Evolutionary conservation across 53 echinoderm and acorn worm species (phyloP).

Genomic region (Astropecten irregularis): DNA sequence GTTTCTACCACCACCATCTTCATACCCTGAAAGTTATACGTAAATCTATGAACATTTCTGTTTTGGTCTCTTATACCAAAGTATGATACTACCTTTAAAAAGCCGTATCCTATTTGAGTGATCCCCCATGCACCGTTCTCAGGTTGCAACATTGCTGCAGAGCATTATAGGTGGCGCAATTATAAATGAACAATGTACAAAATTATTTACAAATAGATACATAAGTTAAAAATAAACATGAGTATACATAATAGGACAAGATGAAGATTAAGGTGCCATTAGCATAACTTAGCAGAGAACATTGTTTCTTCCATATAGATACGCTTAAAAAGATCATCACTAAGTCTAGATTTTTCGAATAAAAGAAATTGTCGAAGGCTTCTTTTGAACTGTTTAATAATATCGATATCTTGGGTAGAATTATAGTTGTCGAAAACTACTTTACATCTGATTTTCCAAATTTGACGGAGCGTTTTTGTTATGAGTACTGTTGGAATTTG

Average conservation of each 20-base stretch:
- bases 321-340: background rate
- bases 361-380: background rate
- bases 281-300: background rate
- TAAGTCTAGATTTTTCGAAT: background rate
- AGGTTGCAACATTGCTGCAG: too few relatives aligned
- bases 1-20: too few relatives aligned
- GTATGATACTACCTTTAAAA: too few relatives aligned
- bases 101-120: too few relatives aligned
- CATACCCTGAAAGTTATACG: too few relatives aligned
- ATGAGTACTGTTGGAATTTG: background rate
- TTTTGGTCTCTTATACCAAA: too few relatives aligned
- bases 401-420: background rate
- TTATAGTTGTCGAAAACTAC: background rate
- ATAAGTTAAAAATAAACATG: background rate
- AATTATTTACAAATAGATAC: background rate
- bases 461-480: background rate
- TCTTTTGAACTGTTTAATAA: background rate
- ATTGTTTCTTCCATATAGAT: background rate
- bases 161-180: too few relatives aligned
- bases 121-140: too few relatives aligned
- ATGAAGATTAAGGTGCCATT: background rate
- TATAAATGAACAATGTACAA: too few relatives aligned
- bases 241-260: too few relatives aligned
- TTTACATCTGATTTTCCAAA: slow-evolving; percentile 6
- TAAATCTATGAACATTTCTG: too few relatives aligned